These are phyloP conservation scores for Xiphophorus birchmanni DNA, from an alignment of 2,797 vertebrate species.

Conservation along the genomic window DNA sequence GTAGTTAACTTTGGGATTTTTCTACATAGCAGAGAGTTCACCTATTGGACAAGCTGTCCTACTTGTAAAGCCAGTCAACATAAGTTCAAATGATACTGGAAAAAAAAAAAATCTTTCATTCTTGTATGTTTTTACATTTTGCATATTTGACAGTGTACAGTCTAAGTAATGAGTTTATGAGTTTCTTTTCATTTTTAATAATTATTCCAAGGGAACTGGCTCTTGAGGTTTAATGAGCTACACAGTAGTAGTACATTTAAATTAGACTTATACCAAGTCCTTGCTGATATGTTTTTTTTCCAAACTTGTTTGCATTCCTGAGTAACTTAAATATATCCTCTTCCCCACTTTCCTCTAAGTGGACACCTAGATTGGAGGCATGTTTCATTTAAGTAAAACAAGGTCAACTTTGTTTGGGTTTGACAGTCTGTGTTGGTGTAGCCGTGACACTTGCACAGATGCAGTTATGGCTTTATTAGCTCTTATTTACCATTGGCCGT, in stretches of 20 bases:
- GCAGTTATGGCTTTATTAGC: not conserved
- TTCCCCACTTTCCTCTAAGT: conserved; percentile 26
- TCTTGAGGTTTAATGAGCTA: conserved; percentile 40
- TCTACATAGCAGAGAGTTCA: not conserved
- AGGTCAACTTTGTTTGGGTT: conserved; percentile 19
- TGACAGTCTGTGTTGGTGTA: conserved; percentile 3
- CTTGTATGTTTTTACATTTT: not conserved
- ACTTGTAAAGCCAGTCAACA: not conserved
- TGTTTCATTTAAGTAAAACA: conserved; percentile 10
- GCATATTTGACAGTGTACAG: not conserved
- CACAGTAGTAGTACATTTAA: conserved; percentile 45
- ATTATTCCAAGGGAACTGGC: conserved; percentile 37
- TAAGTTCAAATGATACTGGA: not conserved
- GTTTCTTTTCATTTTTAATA: conserved; percentile 41
- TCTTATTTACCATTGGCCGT: not conserved
- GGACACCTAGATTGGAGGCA: conserved; percentile 2
- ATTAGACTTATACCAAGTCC: conserved; percentile 48
- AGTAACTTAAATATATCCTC: conserved; percentile 37
- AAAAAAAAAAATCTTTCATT: not conserved
- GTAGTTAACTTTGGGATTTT: not conserved
- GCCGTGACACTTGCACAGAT: not conserved
- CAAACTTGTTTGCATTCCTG: conserved; percentile 58
- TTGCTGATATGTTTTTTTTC: conserved; percentile 49
- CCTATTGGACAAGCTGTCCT: not conserved
- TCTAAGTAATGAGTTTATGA: not conserved